Conservation (phyloP, 1,140 invertebrate species). For the Bombus vancouverensis region DNA sequence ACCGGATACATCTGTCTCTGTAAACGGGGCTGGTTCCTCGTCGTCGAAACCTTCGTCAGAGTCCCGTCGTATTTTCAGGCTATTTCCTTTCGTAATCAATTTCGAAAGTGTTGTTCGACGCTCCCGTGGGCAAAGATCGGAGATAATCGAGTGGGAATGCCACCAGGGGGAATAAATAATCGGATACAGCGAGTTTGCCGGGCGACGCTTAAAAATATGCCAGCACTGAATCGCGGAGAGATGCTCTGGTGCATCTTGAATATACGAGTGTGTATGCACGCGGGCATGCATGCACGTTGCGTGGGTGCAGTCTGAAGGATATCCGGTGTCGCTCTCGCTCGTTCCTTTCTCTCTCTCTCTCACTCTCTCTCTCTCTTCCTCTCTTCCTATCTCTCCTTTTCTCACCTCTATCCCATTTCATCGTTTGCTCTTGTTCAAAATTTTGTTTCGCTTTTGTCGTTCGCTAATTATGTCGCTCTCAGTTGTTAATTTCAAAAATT, state of each 20-base stretch:
- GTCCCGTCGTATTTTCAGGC: neutral
- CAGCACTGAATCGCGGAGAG: slow-evolving; percentile 28
- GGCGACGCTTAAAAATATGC: slow-evolving; percentile 32
- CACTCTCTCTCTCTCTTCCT: slow-evolving; percentile 6
- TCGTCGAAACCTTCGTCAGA: neutral
- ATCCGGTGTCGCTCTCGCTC: slow-evolving; percentile 78
- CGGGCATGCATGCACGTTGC: slow-evolving; percentile 57
- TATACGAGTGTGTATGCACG: slow-evolving; percentile 29
- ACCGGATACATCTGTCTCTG: slow-evolving; percentile 27
- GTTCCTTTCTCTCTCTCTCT: slow-evolving; percentile 26
- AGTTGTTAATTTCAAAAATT: neutral
- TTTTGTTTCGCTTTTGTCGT: neutral
- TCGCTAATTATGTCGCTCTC: neutral
- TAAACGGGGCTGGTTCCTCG: neutral
- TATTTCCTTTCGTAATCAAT: slow-evolving; percentile 32
- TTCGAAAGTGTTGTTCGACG: slow-evolving; percentile 1
- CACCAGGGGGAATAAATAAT: slow-evolving; percentile 28
- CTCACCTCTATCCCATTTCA: neutral
- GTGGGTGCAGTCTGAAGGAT: slow-evolving; percentile 77
- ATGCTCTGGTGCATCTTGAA: slow-evolving; percentile 33
- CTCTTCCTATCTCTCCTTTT: slow-evolving; percentile 27
- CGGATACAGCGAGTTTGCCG: neutral
- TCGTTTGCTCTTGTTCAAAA: neutral
- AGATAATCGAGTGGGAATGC: slow-evolving; percentile 24
- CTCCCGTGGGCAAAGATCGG: slow-evolving; percentile 13